Percentiles rank a stretch among this genome's conserved stretches.
Evolutionary conservation across 2,797 vertebrate genomes (phyloP).

Genomic region (Pseudochromis fuscus): DNA sequence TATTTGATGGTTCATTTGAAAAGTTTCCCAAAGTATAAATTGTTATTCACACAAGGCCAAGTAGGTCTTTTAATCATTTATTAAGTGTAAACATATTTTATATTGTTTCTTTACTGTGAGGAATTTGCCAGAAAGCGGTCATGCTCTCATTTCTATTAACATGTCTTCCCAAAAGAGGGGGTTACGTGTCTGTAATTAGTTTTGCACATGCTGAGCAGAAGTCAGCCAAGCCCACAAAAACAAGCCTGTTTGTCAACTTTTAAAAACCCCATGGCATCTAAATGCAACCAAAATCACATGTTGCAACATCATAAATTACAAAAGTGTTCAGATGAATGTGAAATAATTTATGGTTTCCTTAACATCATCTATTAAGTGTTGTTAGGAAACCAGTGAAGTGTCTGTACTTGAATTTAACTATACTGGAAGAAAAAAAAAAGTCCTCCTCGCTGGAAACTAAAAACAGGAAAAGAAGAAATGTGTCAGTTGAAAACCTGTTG

Average conservation of each 20-base stretch:
- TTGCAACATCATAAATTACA: slow-evolving; percentile 38
- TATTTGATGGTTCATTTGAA: slow-evolving; percentile 41
- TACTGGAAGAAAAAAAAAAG: background rate
- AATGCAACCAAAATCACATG: slow-evolving; percentile 44
- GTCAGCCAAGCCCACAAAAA: slow-evolving; percentile 53
- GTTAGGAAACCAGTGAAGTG: slow-evolving; percentile 31
- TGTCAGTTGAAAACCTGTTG: slow-evolving; percentile 25
- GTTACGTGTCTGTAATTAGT: slow-evolving; percentile 48
- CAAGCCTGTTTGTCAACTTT: slow-evolving; percentile 46
- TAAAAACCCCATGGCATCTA: slow-evolving; percentile 35
- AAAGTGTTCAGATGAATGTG: slow-evolving; percentile 16
- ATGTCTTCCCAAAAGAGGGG: slow-evolving; percentile 5
- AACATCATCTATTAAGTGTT: slow-evolving; percentile 55
- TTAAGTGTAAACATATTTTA: slow-evolving; percentile 13
- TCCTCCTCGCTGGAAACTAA: slow-evolving; percentile 20
- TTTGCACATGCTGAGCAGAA: slow-evolving; percentile 47
- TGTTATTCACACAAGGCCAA: slow-evolving; percentile 14
- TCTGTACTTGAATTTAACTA: slow-evolving; percentile 44
- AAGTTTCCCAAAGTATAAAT: slow-evolving; percentile 11
- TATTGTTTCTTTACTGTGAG: slow-evolving; percentile 8
- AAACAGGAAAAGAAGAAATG: slow-evolving; percentile 34
- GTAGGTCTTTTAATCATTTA: slow-evolving; percentile 8
- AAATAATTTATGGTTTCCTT: slow-evolving; percentile 47
- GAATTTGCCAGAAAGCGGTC: background rate
- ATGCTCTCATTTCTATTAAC: slow-evolving; percentile 3